phyloP scores from a whole-genome alignment of 2,113 vertebrate genomes.

The Abramis brama region DNA sequence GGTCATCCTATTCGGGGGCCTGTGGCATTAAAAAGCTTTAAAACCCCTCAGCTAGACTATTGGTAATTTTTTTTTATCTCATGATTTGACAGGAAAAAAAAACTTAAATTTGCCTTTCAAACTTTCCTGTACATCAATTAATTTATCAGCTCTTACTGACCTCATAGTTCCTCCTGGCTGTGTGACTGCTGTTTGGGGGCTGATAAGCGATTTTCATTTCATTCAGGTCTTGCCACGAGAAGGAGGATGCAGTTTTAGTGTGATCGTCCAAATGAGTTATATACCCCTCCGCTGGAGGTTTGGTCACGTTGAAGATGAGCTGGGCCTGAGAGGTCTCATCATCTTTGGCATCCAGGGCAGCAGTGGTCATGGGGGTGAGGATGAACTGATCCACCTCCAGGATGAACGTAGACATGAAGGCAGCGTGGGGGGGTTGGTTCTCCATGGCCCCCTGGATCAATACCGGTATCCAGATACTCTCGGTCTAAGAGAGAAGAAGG shows the following conservation, averaged over 20 bases:
- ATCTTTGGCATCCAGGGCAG: slow-evolving; percentile 70
- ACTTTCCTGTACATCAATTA: neutral
- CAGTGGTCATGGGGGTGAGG: slow-evolving; percentile 70
- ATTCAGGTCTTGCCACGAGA: slow-evolving; percentile 76
- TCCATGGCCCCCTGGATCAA: slow-evolving; percentile 70
- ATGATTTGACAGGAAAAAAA: neutral
- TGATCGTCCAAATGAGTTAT: slow-evolving; percentile 74
- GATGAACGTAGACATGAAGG: slow-evolving; percentile 75
- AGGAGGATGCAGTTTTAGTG: slow-evolving; percentile 69
- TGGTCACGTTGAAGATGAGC: slow-evolving; percentile 70
- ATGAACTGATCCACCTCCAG: slow-evolving; percentile 81
- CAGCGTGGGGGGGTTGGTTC: slow-evolving; percentile 72
- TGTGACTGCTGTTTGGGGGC: slow-evolving; percentile 74
- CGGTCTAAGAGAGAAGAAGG: slow-evolving; percentile 63
- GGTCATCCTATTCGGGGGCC: too few species aligned
- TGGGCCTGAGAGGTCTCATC: slow-evolving; percentile 68
- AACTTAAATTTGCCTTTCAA: neutral
- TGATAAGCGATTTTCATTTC: slow-evolving; percentile 82
- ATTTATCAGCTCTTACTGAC: slow-evolving; percentile 57
- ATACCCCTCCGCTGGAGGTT: slow-evolving; percentile 61
- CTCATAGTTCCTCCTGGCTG: slow-evolving; percentile 77
- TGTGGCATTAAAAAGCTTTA: too few species aligned
- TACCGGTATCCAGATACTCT: slow-evolving; percentile 75
- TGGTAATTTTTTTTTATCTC: neutral
- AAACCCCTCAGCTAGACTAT: neutral